Evolutionary conservation across 2,797 vertebrate genomes (phyloP).

Genomic region (Ammospiza maritima): DNA sequence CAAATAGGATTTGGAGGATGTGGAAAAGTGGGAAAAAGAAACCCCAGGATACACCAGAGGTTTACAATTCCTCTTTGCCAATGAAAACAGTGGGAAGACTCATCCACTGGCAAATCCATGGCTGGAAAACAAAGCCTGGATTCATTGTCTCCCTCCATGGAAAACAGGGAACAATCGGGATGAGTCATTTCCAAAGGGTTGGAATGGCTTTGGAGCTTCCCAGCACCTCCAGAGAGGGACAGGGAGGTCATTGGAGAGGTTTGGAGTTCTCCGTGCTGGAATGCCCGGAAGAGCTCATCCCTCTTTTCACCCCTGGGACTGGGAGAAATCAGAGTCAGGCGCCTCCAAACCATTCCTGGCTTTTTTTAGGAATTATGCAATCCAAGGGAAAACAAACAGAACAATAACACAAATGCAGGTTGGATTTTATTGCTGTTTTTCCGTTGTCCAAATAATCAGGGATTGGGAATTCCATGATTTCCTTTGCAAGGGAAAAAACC

Average conservation of each 20-base stretch:
- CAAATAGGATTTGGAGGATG: background rate
- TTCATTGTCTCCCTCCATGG: background rate
- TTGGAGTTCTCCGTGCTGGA: background rate
- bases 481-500: background rate
- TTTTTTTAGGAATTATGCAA: background rate
- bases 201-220: background rate
- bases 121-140: conserved; percentile 44
- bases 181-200: background rate
- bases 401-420: no score
- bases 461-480: background rate
- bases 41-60: background rate
- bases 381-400: background rate
- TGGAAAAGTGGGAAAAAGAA: background rate
- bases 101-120: background rate
- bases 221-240: background rate
- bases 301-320: background rate
- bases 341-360: background rate
- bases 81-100: background rate
- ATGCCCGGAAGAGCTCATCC: background rate
- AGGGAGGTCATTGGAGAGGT: background rate
- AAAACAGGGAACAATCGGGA: background rate
- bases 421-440: background rate
- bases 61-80: background rate
- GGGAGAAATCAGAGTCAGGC: background rate
- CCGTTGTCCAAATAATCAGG: background rate